A percentile compares a stretch with the other conserved stretches of the same genome.
Evolutionary conservation across 2,113 vertebrate species (phyloP).

Genomic region (Galeopterus variegatus): DNA sequence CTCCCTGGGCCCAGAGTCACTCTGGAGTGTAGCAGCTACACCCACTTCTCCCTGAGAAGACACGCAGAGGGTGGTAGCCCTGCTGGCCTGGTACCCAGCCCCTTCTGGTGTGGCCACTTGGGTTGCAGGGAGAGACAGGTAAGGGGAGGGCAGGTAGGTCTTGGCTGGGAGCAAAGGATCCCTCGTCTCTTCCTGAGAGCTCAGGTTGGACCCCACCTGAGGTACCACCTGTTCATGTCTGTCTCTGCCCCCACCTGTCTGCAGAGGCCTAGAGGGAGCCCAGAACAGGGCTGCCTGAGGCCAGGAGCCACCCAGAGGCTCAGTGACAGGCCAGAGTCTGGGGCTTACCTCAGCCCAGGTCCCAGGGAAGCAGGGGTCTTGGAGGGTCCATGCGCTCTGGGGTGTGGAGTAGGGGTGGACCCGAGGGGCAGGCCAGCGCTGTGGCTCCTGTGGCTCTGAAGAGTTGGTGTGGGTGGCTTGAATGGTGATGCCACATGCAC

Average conservation of each 20-base stretch:
- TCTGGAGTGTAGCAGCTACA: not conserved
- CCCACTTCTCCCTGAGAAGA: not conserved
- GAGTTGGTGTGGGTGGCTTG: not conserved
- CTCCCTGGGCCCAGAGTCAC: not conserved
- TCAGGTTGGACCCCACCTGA: not conserved
- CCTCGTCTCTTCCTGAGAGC: not conserved
- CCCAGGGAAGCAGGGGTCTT: not conserved
- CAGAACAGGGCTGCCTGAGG: not conserved
- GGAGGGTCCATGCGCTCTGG: not conserved
- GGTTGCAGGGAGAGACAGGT: not conserved
- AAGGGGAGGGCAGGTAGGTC: not conserved
- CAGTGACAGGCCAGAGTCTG: rapidly evolving
- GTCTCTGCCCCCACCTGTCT: not conserved
- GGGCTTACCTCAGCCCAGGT: slow-evolving; percentile 57
- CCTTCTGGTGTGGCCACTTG: rapidly evolving
- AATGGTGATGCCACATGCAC: not conserved
- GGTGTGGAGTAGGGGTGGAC: not conserved
- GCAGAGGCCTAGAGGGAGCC: not conserved
- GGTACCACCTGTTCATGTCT: not conserved
- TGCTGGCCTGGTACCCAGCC: not conserved
- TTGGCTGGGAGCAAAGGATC: not conserved
- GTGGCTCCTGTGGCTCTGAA: not conserved
- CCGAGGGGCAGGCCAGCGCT: rapidly evolving
- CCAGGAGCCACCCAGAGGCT: not conserved
- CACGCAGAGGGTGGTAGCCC: not conserved